Conservation (phyloP, 2,888 invertebrate genomes). For the Saturnia pavonia region DNA sequence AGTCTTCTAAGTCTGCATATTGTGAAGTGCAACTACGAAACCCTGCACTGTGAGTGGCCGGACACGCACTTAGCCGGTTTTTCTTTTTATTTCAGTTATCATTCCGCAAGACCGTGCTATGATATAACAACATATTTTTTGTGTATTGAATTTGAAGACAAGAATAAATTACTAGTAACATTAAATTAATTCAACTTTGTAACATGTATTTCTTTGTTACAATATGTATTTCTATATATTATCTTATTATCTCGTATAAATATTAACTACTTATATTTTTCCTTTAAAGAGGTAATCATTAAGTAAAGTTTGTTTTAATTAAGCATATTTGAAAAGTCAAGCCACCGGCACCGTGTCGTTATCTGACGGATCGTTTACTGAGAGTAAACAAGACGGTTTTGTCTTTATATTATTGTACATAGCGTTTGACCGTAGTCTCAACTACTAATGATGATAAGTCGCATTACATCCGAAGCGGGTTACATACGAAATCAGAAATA, state of each 20-base stretch:
- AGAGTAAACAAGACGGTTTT: constrained; percentile 1
- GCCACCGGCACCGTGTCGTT: constrained; percentile 6
- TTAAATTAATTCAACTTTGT: not conserved
- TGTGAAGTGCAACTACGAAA: too few relatives aligned
- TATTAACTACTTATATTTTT: not conserved
- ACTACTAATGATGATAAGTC: not conserved
- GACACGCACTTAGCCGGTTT: too few relatives aligned
- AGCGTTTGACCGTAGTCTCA: not conserved
- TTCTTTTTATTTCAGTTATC: too few relatives aligned
- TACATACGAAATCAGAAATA: not conserved
- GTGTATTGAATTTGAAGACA: not conserved
- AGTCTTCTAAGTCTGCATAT: too few relatives aligned
- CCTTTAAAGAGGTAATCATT: not conserved
- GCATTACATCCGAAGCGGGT: not conserved
- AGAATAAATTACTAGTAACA: not conserved
- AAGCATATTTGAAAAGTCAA: constrained; percentile 5
- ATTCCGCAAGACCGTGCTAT: not conserved
- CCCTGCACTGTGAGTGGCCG: too few relatives aligned
- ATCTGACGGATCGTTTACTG: constrained; percentile 15
- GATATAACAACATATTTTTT: not conserved
- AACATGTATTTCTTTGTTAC: too few relatives aligned
- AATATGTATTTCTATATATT: too few relatives aligned
- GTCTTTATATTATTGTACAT: not conserved
- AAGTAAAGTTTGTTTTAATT: constrained; percentile 13
- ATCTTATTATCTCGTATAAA: too few relatives aligned